Percentiles rank a stretch among this genome's conserved stretches.
phyloP scores from a whole-genome alignment of 2,888 invertebrate species.

The Hemithea aestivaria region DNA sequence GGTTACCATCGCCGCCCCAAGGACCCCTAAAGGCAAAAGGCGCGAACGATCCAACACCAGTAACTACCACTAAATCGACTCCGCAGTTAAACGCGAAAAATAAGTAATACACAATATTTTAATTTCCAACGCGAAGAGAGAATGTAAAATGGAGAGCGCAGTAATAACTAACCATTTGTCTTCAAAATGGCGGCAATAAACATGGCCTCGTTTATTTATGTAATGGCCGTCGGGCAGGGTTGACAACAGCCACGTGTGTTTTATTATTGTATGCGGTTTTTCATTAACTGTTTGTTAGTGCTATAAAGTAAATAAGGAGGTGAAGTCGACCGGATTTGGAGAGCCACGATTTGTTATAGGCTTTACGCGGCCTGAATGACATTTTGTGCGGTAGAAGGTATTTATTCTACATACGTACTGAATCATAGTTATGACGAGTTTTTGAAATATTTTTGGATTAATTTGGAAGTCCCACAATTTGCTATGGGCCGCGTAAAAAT shows the following conservation, averaged over 20 bases:
- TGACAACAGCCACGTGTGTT: slow-evolving; percentile 70
- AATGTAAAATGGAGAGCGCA: slow-evolving; percentile 74
- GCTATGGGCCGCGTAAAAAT: no score
- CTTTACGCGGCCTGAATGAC: no score
- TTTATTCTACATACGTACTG: no score
- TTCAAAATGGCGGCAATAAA: slow-evolving; percentile 79
- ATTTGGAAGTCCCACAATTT: no score
- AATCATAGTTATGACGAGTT: no score
- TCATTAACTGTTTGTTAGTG: slow-evolving; percentile 55
- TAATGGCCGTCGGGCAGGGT: slow-evolving; percentile 72
- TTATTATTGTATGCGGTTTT: slow-evolving; percentile 71
- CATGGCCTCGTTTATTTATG: slow-evolving; percentile 76
- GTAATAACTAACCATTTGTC: slow-evolving; percentile 80
- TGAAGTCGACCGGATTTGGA: no score
- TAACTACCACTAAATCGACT: slow-evolving; percentile 60
- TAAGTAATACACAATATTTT: slow-evolving; percentile 77
- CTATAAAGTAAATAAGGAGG: slow-evolving; percentile 1
- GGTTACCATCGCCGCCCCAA: not conserved
- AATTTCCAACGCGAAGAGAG: slow-evolving; percentile 69
- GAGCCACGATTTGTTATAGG: no score
- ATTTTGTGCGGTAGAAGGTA: no score
- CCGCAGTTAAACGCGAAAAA: slow-evolving; percentile 67
- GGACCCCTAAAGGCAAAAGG: slow-evolving; percentile 12
- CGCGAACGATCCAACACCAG: slow-evolving; percentile 43
- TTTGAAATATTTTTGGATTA: no score